Percentiles rank a stretch among this genome's conserved stretches.
Conservation (phyloP, 1,140 invertebrate genomes). For the Penaeus indicus region DNA sequence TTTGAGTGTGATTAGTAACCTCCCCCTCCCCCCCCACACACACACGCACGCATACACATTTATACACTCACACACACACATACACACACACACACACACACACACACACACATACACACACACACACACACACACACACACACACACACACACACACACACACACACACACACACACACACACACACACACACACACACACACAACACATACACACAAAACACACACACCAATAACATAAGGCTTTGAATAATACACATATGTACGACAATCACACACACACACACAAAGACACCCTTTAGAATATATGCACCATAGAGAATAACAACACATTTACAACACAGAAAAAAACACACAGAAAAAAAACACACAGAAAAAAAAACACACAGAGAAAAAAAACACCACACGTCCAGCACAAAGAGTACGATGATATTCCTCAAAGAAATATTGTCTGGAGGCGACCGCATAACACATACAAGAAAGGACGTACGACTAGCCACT, state of each 20-base stretch:
- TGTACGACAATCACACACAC: not conserved
- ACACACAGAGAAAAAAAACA: no score
- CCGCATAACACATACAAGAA: no score
- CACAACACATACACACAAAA: conserved; percentile 18
- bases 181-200: conserved; percentile 9
- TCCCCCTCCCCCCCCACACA: not conserved
- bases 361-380: no score
- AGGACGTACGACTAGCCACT: no score
- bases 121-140: conserved; percentile 15
- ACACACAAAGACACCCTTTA: no score
- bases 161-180: conserved; percentile 4
- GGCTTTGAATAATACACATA: not conserved
- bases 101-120: conserved; percentile 4
- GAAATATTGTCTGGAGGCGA: no score
- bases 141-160: conserved; percentile 17
- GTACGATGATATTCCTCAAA: no score
- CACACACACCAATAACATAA: not conserved
- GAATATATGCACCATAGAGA: no score
- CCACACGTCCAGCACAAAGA: no score
- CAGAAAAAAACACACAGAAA: no score
- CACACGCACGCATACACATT: not conserved
- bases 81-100: not conserved
- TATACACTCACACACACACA: not conserved
- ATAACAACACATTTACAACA: no score
- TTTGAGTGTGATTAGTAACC: not conserved